A percentile compares a stretch with the other conserved stretches of the same genome.
Evolutionary conservation across 1,140 invertebrate species (phyloP).

Genomic region (Euschistus heros): DNA sequence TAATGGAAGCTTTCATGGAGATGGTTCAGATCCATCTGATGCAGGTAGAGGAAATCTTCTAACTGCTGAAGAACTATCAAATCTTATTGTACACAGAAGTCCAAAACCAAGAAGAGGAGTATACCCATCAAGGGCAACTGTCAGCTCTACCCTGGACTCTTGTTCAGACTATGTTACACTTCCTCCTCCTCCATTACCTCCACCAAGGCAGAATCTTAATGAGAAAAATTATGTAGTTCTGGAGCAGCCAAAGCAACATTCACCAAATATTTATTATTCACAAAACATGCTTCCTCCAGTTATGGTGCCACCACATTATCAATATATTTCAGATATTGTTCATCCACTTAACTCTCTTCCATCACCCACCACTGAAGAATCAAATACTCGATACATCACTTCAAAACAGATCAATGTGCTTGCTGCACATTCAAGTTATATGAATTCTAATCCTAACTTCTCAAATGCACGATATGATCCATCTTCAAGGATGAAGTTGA

Average conservation of each 20-base stretch:
- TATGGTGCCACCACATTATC: conserved; percentile 17
- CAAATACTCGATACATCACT: conserved; percentile 52
- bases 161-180: conserved; percentile 80
- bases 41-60: conserved; percentile 55
- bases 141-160: conserved; percentile 71
- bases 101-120: conserved; percentile 37
- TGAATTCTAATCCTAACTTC: conserved; percentile 41
- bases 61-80: conserved; percentile 66
- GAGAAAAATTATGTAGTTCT: conserved; percentile 36
- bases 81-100: conserved; percentile 60
- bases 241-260: conserved; percentile 23
- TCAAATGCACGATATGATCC: conserved; percentile 33
- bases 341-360: conserved; percentile 26
- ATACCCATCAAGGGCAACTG: conserved; percentile 66
- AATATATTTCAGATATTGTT: conserved; percentile 13
- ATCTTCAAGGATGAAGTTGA: conserved; percentile 43
- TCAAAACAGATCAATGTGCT: conserved; percentile 53
- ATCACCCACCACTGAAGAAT: conserved; percentile 43
- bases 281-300: conserved; percentile 23
- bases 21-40: conserved; percentile 71
- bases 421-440: conserved; percentile 49
- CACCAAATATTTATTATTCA: conserved; percentile 12
- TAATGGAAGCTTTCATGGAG: conserved; percentile 65
- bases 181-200: conserved; percentile 47
- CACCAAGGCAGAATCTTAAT: conserved; percentile 50